phyloP scores from a whole-genome alignment of 2,113 vertebrate species.

The Esox niger region DNA sequence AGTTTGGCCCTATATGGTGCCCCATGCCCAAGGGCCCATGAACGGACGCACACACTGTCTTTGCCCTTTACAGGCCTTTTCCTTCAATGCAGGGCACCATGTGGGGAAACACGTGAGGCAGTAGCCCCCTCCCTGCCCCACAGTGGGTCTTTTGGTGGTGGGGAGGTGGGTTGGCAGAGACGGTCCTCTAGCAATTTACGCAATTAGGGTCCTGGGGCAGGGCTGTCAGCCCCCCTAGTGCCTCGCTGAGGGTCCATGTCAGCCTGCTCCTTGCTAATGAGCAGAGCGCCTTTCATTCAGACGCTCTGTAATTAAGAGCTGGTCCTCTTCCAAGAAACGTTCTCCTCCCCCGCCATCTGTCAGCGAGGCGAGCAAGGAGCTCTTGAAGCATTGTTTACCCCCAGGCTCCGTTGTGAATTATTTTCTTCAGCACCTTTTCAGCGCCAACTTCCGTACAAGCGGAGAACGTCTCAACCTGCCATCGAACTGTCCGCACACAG shows the following conservation, averaged over 20 bases:
- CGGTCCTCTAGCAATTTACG: conserved; percentile 41
- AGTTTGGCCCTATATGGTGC: no score
- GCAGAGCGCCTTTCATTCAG: conserved; percentile 25
- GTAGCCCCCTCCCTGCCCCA: neutral
- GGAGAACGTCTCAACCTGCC: neutral
- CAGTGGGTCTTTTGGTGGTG: neutral
- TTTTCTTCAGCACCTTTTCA: neutral
- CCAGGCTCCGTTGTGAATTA: neutral
- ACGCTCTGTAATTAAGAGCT: conserved; percentile 44
- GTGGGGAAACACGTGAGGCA: neutral
- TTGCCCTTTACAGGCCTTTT: no score
- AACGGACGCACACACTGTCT: neutral
- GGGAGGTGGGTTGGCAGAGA: neutral
- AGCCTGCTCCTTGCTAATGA: conserved; percentile 35
- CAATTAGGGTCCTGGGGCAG: conserved; percentile 33
- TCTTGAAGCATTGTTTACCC: conserved; percentile 11
- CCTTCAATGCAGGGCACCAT: no score
- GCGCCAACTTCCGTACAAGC: neutral
- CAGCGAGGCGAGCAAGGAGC: conserved; percentile 30
- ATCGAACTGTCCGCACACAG: neutral
- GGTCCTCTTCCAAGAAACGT: conserved; percentile 31
- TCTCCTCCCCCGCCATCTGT: conserved; percentile 42
- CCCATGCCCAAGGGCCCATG: no score
- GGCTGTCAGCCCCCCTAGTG: conserved; percentile 16
- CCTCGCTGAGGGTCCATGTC: conserved; percentile 1